Conservation (phyloP, 2,888 invertebrate genomes). For the Spodoptera exigua region DNA sequence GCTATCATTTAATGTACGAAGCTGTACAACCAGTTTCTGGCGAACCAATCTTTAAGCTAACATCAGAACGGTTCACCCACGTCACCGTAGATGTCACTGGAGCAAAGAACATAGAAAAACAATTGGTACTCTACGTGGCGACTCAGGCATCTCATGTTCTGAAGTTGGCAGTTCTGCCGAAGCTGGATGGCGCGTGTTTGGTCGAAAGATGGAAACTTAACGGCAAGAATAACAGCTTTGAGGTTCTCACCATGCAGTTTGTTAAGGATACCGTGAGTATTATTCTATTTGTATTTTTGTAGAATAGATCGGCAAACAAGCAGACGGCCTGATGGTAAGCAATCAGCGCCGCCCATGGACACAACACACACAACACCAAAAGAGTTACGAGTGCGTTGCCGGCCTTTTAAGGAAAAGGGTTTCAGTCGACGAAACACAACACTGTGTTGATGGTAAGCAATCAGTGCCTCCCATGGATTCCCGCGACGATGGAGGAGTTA, state of each 20-base stretch:
- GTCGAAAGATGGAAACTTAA: slow-evolving; percentile 95
- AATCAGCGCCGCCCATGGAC: no score
- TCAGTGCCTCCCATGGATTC: no score
- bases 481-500: no score
- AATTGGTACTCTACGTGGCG: slow-evolving; percentile 95
- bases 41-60: slow-evolving; percentile 92
- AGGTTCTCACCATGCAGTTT: slow-evolving; percentile 92
- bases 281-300: no score
- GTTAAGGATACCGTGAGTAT: slow-evolving; percentile 92
- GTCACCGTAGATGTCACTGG: slow-evolving; percentile 95
- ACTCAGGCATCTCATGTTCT: slow-evolving; percentile 93
- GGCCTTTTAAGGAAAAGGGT: no score
- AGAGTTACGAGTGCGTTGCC: no score
- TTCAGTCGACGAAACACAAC: no score
- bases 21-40: slow-evolving; percentile 93
- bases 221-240: slow-evolving; percentile 85
- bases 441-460: no score
- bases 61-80: slow-evolving; percentile 92
- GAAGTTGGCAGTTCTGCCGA: slow-evolving; percentile 94
- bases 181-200: slow-evolving; percentile 92
- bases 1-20: slow-evolving; percentile 96
- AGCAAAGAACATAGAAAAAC: slow-evolving; percentile 91
- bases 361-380: no score
- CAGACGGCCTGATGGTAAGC: no score
- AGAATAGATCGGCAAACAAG: no score